Conservation (phyloP, 2,888 invertebrate species). For the Ophonus ardosiacus region DNA sequence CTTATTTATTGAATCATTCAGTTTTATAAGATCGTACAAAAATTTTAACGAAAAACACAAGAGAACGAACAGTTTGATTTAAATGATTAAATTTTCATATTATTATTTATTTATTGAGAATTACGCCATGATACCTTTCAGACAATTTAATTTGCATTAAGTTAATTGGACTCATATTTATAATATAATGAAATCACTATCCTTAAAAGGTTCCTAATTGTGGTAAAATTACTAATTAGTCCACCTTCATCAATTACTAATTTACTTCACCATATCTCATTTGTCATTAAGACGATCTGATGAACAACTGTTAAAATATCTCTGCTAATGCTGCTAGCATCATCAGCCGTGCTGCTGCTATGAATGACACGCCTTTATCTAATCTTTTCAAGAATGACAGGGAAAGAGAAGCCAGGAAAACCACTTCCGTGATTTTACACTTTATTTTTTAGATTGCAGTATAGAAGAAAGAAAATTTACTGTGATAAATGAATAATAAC, state of each 20-base stretch:
- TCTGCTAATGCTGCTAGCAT: not conserved
- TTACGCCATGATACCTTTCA: too few species aligned
- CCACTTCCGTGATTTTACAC: conserved; percentile 28
- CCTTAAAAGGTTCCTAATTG: conserved; percentile 2
- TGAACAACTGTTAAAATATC: conserved; percentile 36
- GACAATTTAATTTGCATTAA: not conserved
- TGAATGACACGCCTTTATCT: not conserved
- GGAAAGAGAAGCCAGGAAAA: not conserved
- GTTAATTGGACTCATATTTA: not conserved
- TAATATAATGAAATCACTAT: not conserved
- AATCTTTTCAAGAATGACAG: not conserved
- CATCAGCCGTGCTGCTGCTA: not conserved
- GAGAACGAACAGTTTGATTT: too few species aligned
- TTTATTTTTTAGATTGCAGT: conserved; percentile 16
- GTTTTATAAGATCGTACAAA: too few species aligned
- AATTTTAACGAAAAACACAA: too few species aligned
- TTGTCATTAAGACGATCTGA: conserved; percentile 23
- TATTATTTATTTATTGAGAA: too few species aligned
- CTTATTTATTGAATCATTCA: too few species aligned
- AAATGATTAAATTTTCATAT: too few species aligned
- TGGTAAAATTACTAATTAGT: conserved; percentile 24
- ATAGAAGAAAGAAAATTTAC: not conserved
- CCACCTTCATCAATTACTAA: conserved; percentile 36
- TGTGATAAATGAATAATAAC: not conserved
- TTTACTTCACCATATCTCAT: conserved; percentile 33